A percentile compares a stretch with the other conserved stretches of the same genome.
phyloP scores from a whole-genome alignment of 2,113 vertebrate genomes.

The Pterocles orientalis region DNA sequence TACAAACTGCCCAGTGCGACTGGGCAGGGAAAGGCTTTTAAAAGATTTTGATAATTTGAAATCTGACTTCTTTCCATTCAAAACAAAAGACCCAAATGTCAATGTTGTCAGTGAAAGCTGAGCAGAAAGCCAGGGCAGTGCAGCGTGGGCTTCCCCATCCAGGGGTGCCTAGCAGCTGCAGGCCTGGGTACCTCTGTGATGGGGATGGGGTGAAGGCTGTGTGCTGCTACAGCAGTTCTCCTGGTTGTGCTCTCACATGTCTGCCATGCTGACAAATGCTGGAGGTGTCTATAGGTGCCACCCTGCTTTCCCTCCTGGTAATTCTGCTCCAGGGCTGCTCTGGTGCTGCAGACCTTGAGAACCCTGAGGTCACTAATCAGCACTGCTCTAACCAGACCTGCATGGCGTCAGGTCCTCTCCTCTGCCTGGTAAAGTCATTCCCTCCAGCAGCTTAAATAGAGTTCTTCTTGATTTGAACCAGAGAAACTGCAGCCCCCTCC shows the following conservation, averaged over 20 bases:
- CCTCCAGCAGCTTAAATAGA: not conserved
- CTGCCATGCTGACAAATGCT: not conserved
- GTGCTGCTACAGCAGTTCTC: not conserved
- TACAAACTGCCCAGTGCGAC: not conserved
- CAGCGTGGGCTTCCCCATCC: not conserved
- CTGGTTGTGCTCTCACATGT: not conserved
- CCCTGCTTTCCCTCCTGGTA: not conserved
- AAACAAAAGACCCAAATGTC: not conserved
- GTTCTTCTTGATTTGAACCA: not conserved
- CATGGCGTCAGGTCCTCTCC: not conserved
- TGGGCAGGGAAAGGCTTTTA: not conserved
- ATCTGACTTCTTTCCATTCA: not conserved
- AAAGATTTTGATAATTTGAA: not conserved
- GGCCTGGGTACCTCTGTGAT: not conserved
- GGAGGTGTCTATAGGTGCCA: not conserved
- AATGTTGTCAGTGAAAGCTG: not conserved
- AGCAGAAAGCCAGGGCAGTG: accelerated
- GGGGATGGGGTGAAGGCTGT: not conserved
- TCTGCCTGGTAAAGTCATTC: accelerated
- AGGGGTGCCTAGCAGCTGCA: accelerated
- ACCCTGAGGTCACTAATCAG: not conserved
- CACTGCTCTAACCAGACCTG: not conserved
- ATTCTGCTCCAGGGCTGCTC: not conserved
- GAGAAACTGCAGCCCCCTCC: not conserved
- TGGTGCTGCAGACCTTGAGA: not conserved